Percentiles rank a stretch among this genome's conserved stretches.
These are phyloP conservation scores for Synergus laeviventris DNA, from an alignment of 2,888 invertebrate species.

Conservation along the genomic window DNA sequence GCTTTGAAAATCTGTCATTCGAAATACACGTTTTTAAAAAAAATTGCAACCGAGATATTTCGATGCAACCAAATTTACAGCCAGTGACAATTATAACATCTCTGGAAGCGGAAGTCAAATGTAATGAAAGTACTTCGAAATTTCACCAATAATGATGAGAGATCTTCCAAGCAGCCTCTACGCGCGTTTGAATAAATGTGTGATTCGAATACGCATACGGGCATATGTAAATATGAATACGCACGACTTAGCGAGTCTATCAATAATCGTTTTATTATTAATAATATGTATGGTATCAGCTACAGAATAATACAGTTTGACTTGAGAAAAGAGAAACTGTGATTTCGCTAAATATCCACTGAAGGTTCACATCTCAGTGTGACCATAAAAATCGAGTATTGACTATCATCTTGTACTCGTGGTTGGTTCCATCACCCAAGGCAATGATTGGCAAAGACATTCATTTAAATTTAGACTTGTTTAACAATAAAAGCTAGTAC, in stretches of 20 bases:
- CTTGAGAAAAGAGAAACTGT: constrained; percentile 59
- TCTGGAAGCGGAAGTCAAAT: constrained; percentile 36
- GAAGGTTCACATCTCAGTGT: constrained; percentile 57
- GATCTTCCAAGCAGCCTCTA: constrained; percentile 66
- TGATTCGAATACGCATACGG: constrained; percentile 62
- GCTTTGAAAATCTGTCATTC: constrained; percentile 62
- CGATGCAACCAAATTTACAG: constrained; percentile 48
- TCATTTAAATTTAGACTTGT: background rate
- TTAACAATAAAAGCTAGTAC: background rate
- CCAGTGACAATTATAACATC: background rate
- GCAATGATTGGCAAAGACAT: constrained; percentile 9
- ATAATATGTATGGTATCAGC: constrained; percentile 59
- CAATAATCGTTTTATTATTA: constrained; percentile 52
- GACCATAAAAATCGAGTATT: constrained; percentile 60
- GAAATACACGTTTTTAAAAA: background rate
- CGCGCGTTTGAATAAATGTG: constrained; percentile 54
- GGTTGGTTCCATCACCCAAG: constrained; percentile 16
- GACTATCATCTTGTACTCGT: constrained; percentile 57
- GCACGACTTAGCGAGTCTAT: constrained; percentile 63
- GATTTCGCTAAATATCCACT: constrained; percentile 52
- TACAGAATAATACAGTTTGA: constrained; percentile 67
- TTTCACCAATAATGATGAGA: constrained; percentile 53
- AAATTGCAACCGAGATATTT: constrained; percentile 32
- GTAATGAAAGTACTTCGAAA: background rate
- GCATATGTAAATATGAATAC: constrained; percentile 68